These are phyloP conservation scores for Drosophila sulfurigaster DNA, from an alignment of 1,140 invertebrate genomes.

Conservation along the genomic window DNA sequence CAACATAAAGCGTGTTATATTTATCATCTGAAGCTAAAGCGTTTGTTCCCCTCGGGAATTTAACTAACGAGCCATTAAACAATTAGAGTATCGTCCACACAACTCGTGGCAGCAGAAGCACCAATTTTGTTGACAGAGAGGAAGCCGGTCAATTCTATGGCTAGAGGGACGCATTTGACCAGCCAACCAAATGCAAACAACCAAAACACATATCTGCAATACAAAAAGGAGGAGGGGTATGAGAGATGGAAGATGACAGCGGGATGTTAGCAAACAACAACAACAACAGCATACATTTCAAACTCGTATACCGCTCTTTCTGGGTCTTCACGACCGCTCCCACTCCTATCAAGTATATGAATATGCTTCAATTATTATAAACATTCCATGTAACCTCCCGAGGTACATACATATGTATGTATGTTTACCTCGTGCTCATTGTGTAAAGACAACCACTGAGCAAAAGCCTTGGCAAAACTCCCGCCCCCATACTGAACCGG, in stretches of 20 bases:
- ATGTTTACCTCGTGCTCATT: constrained; percentile 52
- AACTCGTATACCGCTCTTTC: constrained; percentile 30
- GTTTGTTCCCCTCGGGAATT: constrained; percentile 63
- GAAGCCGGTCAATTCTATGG: constrained; percentile 30
- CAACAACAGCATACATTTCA: constrained; percentile 7
- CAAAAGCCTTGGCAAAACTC: constrained; percentile 30
- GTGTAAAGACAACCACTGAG: constrained; percentile 57
- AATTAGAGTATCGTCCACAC: constrained; percentile 63
- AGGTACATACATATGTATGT: constrained; percentile 70
- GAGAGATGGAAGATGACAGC: neutral
- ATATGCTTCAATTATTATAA: constrained; percentile 79
- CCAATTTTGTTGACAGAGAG: constrained; percentile 9
- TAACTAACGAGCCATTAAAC: constrained; percentile 79
- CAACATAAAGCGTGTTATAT: neutral
- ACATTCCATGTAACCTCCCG: constrained; percentile 34
- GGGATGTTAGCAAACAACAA: neutral
- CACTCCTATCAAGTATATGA: constrained; percentile 37
- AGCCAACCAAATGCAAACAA: constrained; percentile 78
- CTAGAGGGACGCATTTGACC: constrained; percentile 67
- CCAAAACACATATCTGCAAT: constrained; percentile 39
- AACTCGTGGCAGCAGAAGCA: neutral
- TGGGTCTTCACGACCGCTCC: constrained; percentile 13
- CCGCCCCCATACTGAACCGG: constrained; percentile 12
- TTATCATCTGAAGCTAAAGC: constrained; percentile 19
- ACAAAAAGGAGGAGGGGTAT: constrained; percentile 14